Conservation (phyloP, 2,888 invertebrate genomes). For the Clistopyga incitator region DNA sequence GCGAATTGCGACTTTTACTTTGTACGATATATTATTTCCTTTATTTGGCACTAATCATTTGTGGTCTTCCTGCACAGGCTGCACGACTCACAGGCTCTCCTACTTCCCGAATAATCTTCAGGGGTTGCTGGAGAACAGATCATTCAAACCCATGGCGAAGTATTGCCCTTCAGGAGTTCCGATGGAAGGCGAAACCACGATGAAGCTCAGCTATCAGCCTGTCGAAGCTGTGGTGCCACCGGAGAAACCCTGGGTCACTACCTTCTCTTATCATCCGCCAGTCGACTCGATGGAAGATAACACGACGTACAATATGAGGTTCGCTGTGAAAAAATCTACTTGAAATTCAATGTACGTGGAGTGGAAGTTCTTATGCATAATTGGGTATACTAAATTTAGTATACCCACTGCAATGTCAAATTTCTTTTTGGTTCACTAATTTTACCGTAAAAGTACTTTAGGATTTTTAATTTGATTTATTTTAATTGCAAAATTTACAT, state of each 20-base stretch:
- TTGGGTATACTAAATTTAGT: no score
- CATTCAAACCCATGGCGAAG: conserved; percentile 85
- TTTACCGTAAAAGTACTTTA: no score
- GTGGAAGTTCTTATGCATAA: no score
- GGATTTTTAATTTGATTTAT: no score
- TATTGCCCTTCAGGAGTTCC: conserved; percentile 85
- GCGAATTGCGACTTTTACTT: neutral
- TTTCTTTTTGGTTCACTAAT: no score
- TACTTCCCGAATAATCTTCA: conserved; percentile 86
- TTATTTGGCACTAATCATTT: neutral
- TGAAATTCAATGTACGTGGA: no score
- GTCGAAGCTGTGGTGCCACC: conserved; percentile 82
- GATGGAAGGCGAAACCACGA: conserved; percentile 86
- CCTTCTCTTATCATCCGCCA: conserved; percentile 82
- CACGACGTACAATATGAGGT: conserved; percentile 87
- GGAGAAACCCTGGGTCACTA: conserved; percentile 84
- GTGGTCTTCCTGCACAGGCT: conserved; percentile 81
- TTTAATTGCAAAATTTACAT: no score
- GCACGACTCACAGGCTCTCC: conserved; percentile 88
- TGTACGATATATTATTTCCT: neutral
- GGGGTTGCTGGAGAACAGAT: conserved; percentile 81
- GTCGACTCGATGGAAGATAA: conserved; percentile 85
- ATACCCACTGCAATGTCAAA: no score
- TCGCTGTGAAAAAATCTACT: no score
- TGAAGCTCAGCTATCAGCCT: conserved; percentile 86